Conservation (phyloP, 2,797 vertebrate species). For the Chanos chanos region DNA sequence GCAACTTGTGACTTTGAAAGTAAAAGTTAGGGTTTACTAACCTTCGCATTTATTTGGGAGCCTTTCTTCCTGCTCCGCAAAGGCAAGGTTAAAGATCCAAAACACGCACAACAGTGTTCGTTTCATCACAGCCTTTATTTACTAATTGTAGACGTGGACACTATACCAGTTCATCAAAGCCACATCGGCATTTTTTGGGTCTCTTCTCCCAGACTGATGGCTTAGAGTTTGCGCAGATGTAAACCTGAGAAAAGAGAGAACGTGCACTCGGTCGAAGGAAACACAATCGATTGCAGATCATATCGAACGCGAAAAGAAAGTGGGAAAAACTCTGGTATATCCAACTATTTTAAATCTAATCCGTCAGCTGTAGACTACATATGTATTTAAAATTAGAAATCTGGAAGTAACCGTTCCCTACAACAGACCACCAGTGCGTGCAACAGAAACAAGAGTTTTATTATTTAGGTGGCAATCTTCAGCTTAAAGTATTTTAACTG, state of each 20-base stretch:
- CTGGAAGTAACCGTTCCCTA: too few species aligned
- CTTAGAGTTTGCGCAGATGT: constrained; percentile 42
- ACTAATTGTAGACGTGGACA: not conserved
- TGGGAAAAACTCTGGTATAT: too few species aligned
- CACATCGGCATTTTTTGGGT: constrained; percentile 55
- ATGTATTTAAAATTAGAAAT: too few species aligned
- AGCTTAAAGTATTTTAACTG: too few species aligned
- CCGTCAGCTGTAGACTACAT: too few species aligned
- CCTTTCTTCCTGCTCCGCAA: constrained; percentile 60
- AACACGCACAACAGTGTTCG: constrained; percentile 38
- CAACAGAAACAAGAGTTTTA: too few species aligned
- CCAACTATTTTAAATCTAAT: too few species aligned
- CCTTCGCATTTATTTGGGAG: constrained; percentile 79
- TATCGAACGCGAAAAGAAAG: too few species aligned
- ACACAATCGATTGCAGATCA: constrained; percentile 26
- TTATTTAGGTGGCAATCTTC: too few species aligned
- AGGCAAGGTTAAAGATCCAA: constrained; percentile 18
- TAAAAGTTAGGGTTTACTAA: constrained; percentile 32
- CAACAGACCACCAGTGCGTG: too few species aligned
- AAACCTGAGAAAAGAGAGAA: not conserved
- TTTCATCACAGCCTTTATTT: constrained; percentile 40
- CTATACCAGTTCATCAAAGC: constrained; percentile 24
- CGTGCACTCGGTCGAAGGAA: constrained; percentile 28
- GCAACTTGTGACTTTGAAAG: too few species aligned
- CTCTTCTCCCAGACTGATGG: not conserved